Base-by-base conservation (phyloP, 2,113 vertebrate species). In the Sinosuthora webbiana region DNA sequence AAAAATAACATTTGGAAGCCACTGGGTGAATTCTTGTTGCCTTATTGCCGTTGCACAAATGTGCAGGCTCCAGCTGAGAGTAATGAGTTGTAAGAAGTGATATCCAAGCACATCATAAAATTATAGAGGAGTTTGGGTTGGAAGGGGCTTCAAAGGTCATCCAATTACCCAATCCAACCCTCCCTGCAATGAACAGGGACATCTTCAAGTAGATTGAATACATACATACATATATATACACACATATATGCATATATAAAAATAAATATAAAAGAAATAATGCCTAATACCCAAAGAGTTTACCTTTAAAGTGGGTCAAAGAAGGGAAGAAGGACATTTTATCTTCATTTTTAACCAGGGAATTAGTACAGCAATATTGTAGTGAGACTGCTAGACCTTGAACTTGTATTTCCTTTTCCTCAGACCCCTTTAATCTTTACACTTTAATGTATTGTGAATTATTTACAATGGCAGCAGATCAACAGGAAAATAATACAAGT, bases 161-260 rank as follows among this genome's bases (percentile, higher is more conserved):
- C 41, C 50, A n/a, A 16, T 21, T 23, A 55, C 23, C 33, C 50
- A 50, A 16, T 41, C 37, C 22, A 64, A 20, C 4, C 2, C 2
- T 2, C 7, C 20, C 39, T 39, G 8, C n/a, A 85, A 57, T 15
- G 9, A 50, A 33, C 19, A 80, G 27, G 31, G 19, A 44, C 19
- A 60, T 22, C 25, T 74, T 82, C 39, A 89, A n/a, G 25, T 74
- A 31, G 7, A 60, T 45, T 35, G 10, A 39, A 9, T 63, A 28
- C 8, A 30, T 12, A 25, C 8, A 4, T 4, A 37, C 2, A 23
- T 10, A 5, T 17, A 13, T 11, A 21, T 3, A 22, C 9, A 39
- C n/a, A 39, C 10, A 39, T 39, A 39, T 39, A 39, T 39, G 10
- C 10, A 39, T 39, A 39, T 39, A 39, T n/a, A n/a, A n/a, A n/a